Evolutionary conservation across 2,113 vertebrate genomes (phyloP), one percentile per base, ranked within the genome.

Genomic region (Orycteropus afer): DNA sequence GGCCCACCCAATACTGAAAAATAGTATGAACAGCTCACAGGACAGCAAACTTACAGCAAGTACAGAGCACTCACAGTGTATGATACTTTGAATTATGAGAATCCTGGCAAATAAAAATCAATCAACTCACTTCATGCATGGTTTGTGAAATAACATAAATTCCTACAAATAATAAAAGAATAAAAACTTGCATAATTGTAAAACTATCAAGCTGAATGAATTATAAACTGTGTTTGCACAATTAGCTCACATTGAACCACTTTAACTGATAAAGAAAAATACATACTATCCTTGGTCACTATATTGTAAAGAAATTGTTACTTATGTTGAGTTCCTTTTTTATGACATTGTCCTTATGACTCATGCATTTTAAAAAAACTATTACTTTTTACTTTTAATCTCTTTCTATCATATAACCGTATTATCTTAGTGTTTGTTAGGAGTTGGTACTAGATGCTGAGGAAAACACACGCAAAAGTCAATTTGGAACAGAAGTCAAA

Each of bases 161-260:
- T 45, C 45, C 57, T 47, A 12, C 73, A 92, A 82, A 85, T 78
- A 87, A 84, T 86, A 95, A 76, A 82, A 76, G 34, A 47, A 86
- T 88, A 7, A 83, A 94, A 90, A 76, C 13, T 61, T 78, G n/a
- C 61, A 67, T 69, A 83, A 86, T 84, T 69, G 45, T 77, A 90
- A 95, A 96, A 29, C 37, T 95, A 71, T n/a, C 55, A 93, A 91
- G 40, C 67, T 80, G 95, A 90, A 18, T 86, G 69, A 88, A 59
- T 65, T 79, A 90, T 53, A 81, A 71, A 87, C 69, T 65, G 15
- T 88, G 40, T 71, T 92, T 73, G 27, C 5, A 78, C 4, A 65
- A 89, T 59, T 22, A 53, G 40, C 49, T 71, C 29, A 40, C 3
- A 29, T 65, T 18, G 5, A 7, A 84, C 25, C 12, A 29, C 55